phyloP scores from a whole-genome alignment of 2,797 vertebrate genomes.

The Diplodus puntazzo region DNA sequence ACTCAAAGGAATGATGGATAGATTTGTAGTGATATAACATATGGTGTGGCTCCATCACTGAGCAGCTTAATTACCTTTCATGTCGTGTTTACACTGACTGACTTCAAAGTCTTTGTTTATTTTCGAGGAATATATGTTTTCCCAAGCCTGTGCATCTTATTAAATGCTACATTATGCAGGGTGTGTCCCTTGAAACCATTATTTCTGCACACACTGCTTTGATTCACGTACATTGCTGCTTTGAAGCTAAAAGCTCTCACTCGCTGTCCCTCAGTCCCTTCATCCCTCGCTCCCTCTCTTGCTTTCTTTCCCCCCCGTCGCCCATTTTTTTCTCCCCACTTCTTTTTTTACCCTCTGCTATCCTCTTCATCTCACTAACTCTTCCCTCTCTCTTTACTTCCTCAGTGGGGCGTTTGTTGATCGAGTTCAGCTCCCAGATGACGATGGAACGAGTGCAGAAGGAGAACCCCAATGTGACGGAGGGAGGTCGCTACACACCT shows the following conservation, averaged over 20 bases:
- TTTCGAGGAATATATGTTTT: constrained; percentile 60
- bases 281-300: constrained; percentile 30
- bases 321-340: constrained; percentile 5
- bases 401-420: constrained; percentile 96
- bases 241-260: constrained; percentile 65
- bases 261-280: constrained; percentile 32
- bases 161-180: constrained; percentile 66
- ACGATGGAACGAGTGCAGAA: constrained; percentile 96
- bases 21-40: constrained; percentile 45
- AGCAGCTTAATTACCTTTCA: constrained; percentile 61
- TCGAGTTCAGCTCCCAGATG: constrained; percentile 98
- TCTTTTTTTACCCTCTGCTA: constrained; percentile 36
- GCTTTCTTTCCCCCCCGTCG: constrained; percentile 12
- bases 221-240: constrained; percentile 53
- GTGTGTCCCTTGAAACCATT: constrained; percentile 58
- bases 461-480: constrained; percentile 96
- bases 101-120: constrained; percentile 74
- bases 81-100: constrained; percentile 54
- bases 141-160: constrained; percentile 58
- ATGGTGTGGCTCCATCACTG: constrained; percentile 40
- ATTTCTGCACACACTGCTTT: constrained; percentile 66
- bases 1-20: constrained; percentile 47
- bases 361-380: constrained; percentile 36
- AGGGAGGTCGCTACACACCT: constrained; percentile 93
- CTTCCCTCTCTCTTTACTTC: constrained; percentile 26